Conservation (phyloP, 2,888 invertebrate genomes). For the Mythimna loreyi region DNA sequence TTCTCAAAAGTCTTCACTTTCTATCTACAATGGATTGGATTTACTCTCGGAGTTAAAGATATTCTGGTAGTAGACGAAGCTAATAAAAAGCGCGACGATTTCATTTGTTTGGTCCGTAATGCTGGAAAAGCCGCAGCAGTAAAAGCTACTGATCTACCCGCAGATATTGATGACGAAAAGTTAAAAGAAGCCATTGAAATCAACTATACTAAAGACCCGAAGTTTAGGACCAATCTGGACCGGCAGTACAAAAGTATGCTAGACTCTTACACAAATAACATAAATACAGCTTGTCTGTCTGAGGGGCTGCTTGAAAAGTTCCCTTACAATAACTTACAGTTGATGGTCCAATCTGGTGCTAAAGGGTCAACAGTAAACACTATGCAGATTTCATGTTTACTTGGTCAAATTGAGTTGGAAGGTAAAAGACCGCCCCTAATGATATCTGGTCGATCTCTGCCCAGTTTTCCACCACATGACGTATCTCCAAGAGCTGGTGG, state of each 20-base stretch:
- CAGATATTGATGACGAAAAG: slow-evolving; percentile 89
- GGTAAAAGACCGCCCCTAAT: slow-evolving; percentile 98
- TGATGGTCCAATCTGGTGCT: slow-evolving; percentile 99
- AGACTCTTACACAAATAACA: slow-evolving; percentile 96
- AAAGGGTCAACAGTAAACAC: slow-evolving; percentile 99
- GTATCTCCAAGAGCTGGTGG: slow-evolving; percentile 98
- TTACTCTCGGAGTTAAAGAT: slow-evolving; percentile 98
- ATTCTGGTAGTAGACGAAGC: slow-evolving; percentile 95
- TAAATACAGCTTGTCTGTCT: slow-evolving; percentile 96
- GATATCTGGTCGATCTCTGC: slow-evolving; percentile 97
- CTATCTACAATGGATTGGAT: slow-evolving; percentile 97
- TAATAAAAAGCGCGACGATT: slow-evolving; percentile 93
- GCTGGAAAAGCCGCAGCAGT: slow-evolving; percentile 92
- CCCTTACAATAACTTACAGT: slow-evolving; percentile 98
- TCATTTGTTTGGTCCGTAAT: slow-evolving; percentile 92
- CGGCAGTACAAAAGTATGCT: slow-evolving; percentile 95
- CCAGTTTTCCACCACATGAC: slow-evolving; percentile 97
- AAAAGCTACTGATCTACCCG: slow-evolving; percentile 93
- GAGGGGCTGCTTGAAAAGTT: slow-evolving; percentile 96
- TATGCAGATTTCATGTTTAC: slow-evolving; percentile 99
- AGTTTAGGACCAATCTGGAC: slow-evolving; percentile 95
- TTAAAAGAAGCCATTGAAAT: slow-evolving; percentile 93
- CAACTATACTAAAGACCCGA: slow-evolving; percentile 93
- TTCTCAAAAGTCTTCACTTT: slow-evolving; percentile 98
- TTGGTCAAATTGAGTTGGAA: slow-evolving; percentile 99